Base-by-base conservation (phyloP, 92 coral and sea anemone species). In the Isaurus tuberculatus region DNA sequence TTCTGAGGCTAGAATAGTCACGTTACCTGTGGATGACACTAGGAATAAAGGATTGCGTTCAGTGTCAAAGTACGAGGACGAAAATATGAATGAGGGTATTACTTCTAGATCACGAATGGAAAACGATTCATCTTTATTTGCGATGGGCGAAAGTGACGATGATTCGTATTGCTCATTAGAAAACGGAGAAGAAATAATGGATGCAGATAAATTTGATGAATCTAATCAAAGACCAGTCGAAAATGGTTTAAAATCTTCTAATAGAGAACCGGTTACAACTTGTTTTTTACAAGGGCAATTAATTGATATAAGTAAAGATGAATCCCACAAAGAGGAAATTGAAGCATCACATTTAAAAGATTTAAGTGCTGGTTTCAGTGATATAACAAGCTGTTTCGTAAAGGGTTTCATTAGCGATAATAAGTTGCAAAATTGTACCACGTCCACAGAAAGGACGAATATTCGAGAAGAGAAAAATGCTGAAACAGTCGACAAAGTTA, bases 101-200 rank as follows among this genome's bases (percentile, higher is more conserved):
- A 77, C 26, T 43, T 22, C 15, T 10, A 27, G 23, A 2, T 77
- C 26, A 20, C 51, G 19, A 57, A 31, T 64, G 19, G 68, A 33
- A 77, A 58, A 15, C 31, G 22, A 58, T 7, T 16, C 28, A 19
- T 7, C 65, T n/a, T 19, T 49, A n/a, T 8, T 26, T 2, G 17
- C 19, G 3, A 64, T 13, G 28, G 64, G 67, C 22, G 82, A 77
- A 8, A 77, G 82, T 33, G 82, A 37, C 5, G 70, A 60, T 3
- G 82, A 77, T 16, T 77, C 82, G 14, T 77, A 57, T 77, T 77
- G 82, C 51, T 58, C 82, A 9, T 20, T 77, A 14, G 82, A 77
- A 57, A 34, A 25, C 27, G 51, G 42, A 27, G 82, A 77, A 20
- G 33, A 63, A 34, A 63, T 36, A 0, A 13, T 57, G 46, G 19